phyloP scores from a whole-genome alignment of 1,140 invertebrate genomes.

The Drosophila saltans region DNA sequence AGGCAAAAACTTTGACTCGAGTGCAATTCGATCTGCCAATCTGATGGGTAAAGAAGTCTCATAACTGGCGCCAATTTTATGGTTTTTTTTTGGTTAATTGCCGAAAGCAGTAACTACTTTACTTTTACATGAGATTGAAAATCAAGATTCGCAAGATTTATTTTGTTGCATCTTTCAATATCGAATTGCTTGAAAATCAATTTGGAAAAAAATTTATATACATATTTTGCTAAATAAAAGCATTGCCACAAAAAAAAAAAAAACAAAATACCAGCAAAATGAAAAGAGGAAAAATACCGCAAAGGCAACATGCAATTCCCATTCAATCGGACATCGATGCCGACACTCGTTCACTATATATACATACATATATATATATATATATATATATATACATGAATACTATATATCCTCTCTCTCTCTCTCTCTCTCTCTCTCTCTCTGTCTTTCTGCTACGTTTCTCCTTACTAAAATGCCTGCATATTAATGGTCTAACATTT shows the following conservation, averaged over 20 bases:
- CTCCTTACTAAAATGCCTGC: conserved; percentile 4
- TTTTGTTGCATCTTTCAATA: too few species aligned
- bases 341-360: not conserved
- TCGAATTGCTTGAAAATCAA: conserved; percentile 4
- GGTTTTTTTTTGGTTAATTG: too few species aligned
- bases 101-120: too few species aligned
- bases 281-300: conserved; percentile 1
- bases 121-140: not conserved
- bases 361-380: too few species aligned
- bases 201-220: not conserved
- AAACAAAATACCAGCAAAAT: not conserved
- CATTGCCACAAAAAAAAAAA: not conserved
- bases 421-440: too few species aligned
- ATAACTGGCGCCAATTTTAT: too few species aligned
- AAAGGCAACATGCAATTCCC: conserved; percentile 16
- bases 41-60: too few species aligned
- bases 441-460: not conserved
- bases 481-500: conserved; percentile 61
- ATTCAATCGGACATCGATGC: conserved; percentile 8
- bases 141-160: not conserved
- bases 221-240: conserved; percentile 7
- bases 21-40: too few species aligned
- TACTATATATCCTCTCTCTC: conserved; percentile 4
- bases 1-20: too few species aligned
- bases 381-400: not conserved